Conservation (phyloP, 2,113 vertebrate genomes). For the Petroica traversi region DNA sequence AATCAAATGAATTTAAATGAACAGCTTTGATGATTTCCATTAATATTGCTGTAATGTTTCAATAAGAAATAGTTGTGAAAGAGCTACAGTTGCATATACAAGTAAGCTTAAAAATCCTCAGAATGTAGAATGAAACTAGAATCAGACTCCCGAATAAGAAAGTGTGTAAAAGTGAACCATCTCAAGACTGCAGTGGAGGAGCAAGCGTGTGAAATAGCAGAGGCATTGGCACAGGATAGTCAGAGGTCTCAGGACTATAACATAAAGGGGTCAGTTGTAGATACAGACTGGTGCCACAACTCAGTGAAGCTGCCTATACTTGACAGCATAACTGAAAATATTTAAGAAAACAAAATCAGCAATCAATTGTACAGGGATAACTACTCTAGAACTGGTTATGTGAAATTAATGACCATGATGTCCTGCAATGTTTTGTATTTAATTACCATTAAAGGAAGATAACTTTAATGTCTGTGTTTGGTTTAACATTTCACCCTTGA, state of each 20-base stretch:
- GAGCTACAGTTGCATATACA: not conserved
- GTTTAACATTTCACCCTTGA: not conserved
- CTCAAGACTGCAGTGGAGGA: not conserved
- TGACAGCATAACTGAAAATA: not conserved
- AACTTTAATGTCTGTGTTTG: not conserved
- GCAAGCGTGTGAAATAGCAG: not conserved
- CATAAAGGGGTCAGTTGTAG: not conserved
- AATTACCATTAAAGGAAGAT: not conserved
- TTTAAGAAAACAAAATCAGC: not conserved
- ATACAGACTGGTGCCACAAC: fast-evolving
- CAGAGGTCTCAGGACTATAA: not conserved
- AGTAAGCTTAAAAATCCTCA: not conserved
- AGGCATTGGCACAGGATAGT: not conserved
- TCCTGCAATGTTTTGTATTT: not conserved
- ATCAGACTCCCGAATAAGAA: not conserved
- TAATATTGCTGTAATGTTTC: not conserved
- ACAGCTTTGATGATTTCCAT: not conserved
- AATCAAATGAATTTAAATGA: not conserved
- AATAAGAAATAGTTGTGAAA: not conserved
- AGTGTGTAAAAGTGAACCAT: not conserved
- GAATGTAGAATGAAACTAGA: not conserved
- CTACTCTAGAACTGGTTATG: not conserved
- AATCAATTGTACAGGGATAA: not conserved
- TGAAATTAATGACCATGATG: not conserved
- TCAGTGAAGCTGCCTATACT: not conserved